These are phyloP conservation scores for Xiphorhynchus erythropygius DNA, from an alignment of 2,797 vertebrate species.

Conservation along the genomic window DNA sequence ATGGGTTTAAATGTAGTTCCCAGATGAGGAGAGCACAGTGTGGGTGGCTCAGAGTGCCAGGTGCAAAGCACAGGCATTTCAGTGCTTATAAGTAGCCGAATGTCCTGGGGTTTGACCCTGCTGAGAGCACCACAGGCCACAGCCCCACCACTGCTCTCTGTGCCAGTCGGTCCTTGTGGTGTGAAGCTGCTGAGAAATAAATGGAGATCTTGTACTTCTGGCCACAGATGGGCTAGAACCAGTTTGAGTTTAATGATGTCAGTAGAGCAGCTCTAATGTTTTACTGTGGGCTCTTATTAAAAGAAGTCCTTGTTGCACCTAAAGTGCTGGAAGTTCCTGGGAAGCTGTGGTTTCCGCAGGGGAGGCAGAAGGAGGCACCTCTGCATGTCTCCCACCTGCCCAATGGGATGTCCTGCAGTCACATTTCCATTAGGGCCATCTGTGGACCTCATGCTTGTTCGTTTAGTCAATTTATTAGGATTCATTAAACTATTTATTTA, in stretches of 20 bases:
- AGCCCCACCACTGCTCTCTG: fast-evolving
- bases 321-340: neutral
- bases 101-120: neutral
- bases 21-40: neutral
- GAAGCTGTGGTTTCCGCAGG: neutral
- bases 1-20: neutral
- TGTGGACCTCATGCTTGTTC: neutral
- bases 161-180: fast-evolving
- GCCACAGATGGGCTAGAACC: neutral
- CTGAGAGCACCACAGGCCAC: fast-evolving
- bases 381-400: neutral
- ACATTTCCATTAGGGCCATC: neutral
- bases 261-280: neutral
- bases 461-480: neutral
- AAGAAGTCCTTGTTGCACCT: neutral
- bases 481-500: neutral
- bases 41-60: neutral
- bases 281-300: neutral
- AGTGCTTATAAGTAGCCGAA: neutral
- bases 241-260: neutral
- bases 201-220: neutral
- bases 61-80: neutral
- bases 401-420: neutral
- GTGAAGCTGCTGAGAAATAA: neutral
- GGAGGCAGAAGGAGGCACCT: neutral